These are phyloP conservation scores for Cyphomyrus discorhynchus DNA, from an alignment of 2,113 vertebrate species.

Conservation along the genomic window DNA sequence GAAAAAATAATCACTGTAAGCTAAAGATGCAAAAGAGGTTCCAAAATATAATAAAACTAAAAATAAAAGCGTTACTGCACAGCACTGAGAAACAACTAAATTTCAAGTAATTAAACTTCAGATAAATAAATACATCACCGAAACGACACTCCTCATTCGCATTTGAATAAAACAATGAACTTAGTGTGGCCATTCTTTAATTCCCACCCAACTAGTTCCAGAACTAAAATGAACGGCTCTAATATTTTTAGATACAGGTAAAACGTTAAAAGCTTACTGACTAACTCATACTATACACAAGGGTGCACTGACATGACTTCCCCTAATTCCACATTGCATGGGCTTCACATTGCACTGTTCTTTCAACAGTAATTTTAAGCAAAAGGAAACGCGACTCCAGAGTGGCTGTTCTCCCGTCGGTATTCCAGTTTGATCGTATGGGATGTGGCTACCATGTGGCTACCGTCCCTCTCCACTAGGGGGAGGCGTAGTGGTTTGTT, in stretches of 20 bases:
- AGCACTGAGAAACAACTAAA: constrained; percentile 48
- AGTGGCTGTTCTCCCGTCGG: background rate
- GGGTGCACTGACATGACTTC: constrained; percentile 25
- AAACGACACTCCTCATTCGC: constrained; percentile 54
- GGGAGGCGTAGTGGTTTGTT: constrained; percentile 25
- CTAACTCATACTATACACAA: constrained; percentile 28
- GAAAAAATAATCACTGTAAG: constrained; percentile 28
- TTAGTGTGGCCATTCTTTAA: constrained; percentile 42
- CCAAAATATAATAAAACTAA: constrained; percentile 42
- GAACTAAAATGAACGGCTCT: constrained; percentile 37
- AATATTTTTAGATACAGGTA: constrained; percentile 29
- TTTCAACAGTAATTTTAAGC: constrained; percentile 14
- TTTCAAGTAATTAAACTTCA: constrained; percentile 68
- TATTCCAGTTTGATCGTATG: constrained; percentile 2
- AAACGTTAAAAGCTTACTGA: constrained; percentile 25
- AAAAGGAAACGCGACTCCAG: background rate
- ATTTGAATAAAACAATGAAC: constrained; percentile 49
- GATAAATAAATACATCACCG: constrained; percentile 66
- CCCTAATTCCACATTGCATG: constrained; percentile 4
- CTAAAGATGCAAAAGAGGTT: constrained; percentile 32
- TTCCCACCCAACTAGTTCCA: constrained; percentile 35
- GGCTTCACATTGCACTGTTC: constrained; percentile 40
- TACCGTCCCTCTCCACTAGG: background rate
- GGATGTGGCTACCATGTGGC: background rate
- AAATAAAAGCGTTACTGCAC: constrained; percentile 48